Evolutionary conservation across 2,888 invertebrate species (phyloP).

Genomic region (Perdita meconis): DNA sequence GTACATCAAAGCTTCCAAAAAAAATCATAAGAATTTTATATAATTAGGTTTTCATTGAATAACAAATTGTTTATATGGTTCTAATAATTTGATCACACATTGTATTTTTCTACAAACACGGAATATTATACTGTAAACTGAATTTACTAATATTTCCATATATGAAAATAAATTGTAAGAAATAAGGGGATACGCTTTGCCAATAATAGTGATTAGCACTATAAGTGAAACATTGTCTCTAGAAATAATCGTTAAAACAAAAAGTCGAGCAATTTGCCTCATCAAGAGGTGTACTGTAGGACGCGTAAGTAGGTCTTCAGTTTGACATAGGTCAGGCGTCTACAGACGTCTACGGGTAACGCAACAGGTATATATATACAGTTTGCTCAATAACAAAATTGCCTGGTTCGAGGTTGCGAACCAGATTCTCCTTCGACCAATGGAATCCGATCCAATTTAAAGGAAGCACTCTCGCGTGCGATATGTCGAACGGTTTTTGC

Average conservation of each 20-base stretch:
- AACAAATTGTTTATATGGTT: too few relatives aligned
- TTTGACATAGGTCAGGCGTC: background rate
- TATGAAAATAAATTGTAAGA: background rate
- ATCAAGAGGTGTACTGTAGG: background rate
- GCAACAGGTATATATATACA: constrained; percentile 48
- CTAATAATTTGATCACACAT: too few relatives aligned
- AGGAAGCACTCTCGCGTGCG: background rate
- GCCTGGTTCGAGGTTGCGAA: constrained; percentile 8
- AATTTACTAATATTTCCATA: background rate
- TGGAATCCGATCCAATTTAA: constrained; percentile 5
- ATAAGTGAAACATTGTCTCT: too few relatives aligned
- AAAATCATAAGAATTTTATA: too few relatives aligned
- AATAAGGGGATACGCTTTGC: background rate
- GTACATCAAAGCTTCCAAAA: too few relatives aligned
- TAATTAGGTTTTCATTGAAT: too few relatives aligned
- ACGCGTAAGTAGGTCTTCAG: background rate
- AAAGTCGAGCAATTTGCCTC: background rate
- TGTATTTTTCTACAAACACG: too few relatives aligned
- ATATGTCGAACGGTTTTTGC: background rate
- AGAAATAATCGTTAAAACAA: background rate
- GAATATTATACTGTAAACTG: too few relatives aligned
- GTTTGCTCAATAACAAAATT: constrained; percentile 30
- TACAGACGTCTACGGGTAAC: background rate
- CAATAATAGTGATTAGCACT: too few relatives aligned
- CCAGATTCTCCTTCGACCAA: background rate